These are phyloP conservation scores for Chelidonichthys spinosus DNA, from an alignment of 2,797 vertebrate genomes.

Conservation along the genomic window DNA sequence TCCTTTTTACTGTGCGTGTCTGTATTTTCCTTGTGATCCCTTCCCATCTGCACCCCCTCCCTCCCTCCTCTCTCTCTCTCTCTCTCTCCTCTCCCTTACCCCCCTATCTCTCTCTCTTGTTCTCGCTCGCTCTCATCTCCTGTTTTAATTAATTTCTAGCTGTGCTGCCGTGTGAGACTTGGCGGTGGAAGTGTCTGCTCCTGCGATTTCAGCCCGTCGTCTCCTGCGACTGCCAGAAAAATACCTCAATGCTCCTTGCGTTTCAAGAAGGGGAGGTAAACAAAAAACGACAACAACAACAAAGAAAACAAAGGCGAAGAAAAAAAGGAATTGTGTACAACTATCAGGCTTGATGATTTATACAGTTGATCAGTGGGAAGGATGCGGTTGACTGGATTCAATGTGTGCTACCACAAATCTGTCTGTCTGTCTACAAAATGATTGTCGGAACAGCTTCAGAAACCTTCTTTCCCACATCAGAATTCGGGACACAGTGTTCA, in stretches of 20 bases:
- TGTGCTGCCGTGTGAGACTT: constrained; percentile 80
- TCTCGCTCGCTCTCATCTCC: constrained; percentile 57
- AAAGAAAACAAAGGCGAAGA: background rate
- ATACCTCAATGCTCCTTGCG: constrained; percentile 63
- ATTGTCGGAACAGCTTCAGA: background rate
- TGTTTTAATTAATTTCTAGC: constrained; percentile 84
- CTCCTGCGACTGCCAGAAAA: constrained; percentile 65
- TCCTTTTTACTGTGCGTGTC: constrained; percentile 49
- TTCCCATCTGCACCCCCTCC: constrained; percentile 32
- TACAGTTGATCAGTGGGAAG: constrained; percentile 5
- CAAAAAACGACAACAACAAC: background rate
- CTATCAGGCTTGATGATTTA: constrained; percentile 17
- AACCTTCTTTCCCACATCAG: background rate
- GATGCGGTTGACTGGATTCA: constrained; percentile 1
- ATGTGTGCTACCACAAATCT: background rate
- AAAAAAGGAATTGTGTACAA: background rate
- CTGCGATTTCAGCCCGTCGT: constrained; percentile 62
- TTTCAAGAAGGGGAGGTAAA: constrained; percentile 59
- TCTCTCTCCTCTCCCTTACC: background rate
- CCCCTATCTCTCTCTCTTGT: constrained; percentile 28
- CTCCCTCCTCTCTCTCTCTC: constrained; percentile 6
- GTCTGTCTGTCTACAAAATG: background rate
- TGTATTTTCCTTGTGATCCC: constrained; percentile 62
- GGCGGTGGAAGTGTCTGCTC: constrained; percentile 75
- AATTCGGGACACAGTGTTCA: background rate